These are phyloP conservation scores for Microcebus jonahi DNA, from an alignment of 2,113 vertebrate species.

Conservation along the genomic window DNA sequence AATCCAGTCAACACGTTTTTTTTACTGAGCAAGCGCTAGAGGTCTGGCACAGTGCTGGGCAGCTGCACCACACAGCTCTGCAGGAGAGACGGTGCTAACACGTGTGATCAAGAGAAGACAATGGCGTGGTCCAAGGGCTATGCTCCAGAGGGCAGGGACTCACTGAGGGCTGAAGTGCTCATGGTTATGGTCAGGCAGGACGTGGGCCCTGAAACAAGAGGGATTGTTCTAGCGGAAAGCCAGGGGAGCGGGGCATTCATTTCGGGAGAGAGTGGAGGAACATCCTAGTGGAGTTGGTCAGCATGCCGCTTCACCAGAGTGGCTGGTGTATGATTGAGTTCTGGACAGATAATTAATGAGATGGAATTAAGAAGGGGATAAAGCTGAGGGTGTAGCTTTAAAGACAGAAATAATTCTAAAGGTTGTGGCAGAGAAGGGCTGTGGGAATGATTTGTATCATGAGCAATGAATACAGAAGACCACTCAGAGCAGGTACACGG, in stretches of 20 bases:
- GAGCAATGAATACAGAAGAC: background rate
- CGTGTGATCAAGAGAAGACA: background rate
- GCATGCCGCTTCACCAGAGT: background rate
- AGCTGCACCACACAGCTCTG: background rate
- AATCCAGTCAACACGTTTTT: background rate
- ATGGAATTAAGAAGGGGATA: background rate
- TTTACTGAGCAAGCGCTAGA: background rate
- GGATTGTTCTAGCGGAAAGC: background rate
- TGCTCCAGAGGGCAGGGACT: background rate
- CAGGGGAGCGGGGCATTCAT: background rate
- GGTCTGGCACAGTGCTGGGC: background rate
- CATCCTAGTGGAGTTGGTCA: background rate
- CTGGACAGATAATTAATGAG: background rate
- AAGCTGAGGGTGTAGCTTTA: background rate
- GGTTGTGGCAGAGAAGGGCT: background rate
- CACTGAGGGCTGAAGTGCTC: background rate
- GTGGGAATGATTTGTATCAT: background rate
- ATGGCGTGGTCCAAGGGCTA: too few relatives aligned
- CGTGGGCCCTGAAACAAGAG: background rate
- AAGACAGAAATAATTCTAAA: background rate
- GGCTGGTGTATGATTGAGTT: background rate
- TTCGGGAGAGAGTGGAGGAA: background rate
- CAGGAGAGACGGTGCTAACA: background rate
- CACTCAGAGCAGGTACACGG: background rate
- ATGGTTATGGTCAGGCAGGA: background rate